phyloP scores from a whole-genome alignment of 2,113 vertebrate species.

The Phodopus roborovskii region DNA sequence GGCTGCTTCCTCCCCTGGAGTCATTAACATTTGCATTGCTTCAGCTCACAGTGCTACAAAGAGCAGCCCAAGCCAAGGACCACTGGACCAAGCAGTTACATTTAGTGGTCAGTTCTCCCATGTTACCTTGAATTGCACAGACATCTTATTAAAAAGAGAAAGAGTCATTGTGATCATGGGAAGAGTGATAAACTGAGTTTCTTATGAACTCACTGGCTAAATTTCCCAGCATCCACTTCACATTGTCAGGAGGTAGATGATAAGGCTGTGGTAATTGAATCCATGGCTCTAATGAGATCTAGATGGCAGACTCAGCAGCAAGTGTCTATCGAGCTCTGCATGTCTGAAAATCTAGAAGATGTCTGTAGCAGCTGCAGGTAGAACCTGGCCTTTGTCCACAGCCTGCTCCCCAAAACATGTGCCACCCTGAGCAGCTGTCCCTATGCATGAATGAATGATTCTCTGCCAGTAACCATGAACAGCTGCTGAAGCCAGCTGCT shows the following conservation, averaged over 20 bases:
- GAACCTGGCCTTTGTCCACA: conserved; percentile 26
- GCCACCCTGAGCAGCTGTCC: conserved; percentile 65
- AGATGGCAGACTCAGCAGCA: background rate
- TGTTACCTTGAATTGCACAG: background rate
- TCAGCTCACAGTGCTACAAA: background rate
- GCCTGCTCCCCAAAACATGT: background rate
- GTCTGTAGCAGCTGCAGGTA: conserved; percentile 39
- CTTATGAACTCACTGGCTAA: background rate
- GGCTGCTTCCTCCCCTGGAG: background rate
- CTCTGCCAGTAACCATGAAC: conserved; percentile 5
- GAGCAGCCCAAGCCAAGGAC: background rate
- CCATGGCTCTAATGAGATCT: background rate
- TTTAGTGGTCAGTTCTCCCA: background rate
- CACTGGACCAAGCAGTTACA: background rate
- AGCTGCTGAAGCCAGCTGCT: conserved; percentile 67
- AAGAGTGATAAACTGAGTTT: background rate
- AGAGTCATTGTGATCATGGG: conserved; percentile 24
- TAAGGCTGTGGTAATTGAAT: background rate
- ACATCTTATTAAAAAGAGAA: background rate
- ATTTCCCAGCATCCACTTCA: background rate
- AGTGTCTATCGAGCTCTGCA: background rate
- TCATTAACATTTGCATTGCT: background rate
- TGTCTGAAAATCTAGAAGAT: background rate
- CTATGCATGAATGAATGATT: background rate
- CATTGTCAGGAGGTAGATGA: background rate